These are phyloP conservation scores for Omphaloscelis lunosa DNA, from an alignment of 2,888 invertebrate species.

Conservation along the genomic window DNA sequence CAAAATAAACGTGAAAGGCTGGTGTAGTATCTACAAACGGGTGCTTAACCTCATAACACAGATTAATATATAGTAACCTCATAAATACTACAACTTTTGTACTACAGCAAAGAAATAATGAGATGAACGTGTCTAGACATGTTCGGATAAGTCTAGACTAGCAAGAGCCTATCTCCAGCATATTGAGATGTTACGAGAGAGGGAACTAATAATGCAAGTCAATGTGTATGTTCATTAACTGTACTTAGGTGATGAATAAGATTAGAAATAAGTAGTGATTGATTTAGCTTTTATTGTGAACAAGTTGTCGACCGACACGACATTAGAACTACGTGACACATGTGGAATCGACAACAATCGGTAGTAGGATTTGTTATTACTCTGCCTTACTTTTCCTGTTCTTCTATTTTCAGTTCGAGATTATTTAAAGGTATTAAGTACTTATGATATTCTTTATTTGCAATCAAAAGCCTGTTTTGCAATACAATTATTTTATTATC, in stretches of 20 bases:
- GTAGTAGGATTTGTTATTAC: neutral
- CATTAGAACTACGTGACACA: neutral
- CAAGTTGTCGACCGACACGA: neutral
- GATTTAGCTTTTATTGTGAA: neutral
- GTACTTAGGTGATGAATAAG: neutral
- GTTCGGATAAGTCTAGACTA: constrained; percentile 18
- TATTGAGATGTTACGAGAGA: neutral
- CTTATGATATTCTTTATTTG: neutral
- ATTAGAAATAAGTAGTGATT: neutral
- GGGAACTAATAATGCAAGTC: neutral
- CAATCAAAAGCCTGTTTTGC: neutral
- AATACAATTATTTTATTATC: neutral
- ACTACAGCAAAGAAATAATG: constrained; percentile 6
- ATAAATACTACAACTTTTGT: neutral
- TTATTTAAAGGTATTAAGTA: neutral
- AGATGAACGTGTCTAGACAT: constrained; percentile 41
- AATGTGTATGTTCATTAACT: neutral
- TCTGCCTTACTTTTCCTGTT: neutral
- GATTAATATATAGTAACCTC: neutral
- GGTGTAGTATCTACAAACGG: neutral
- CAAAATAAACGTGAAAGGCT: neutral
- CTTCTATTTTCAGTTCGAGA: neutral
- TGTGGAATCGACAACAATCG: neutral
- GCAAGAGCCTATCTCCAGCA: neutral
- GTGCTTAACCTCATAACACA: constrained; percentile 2